Conservation (phyloP, 2,888 invertebrate genomes). For the Agapostemon virescens region DNA sequence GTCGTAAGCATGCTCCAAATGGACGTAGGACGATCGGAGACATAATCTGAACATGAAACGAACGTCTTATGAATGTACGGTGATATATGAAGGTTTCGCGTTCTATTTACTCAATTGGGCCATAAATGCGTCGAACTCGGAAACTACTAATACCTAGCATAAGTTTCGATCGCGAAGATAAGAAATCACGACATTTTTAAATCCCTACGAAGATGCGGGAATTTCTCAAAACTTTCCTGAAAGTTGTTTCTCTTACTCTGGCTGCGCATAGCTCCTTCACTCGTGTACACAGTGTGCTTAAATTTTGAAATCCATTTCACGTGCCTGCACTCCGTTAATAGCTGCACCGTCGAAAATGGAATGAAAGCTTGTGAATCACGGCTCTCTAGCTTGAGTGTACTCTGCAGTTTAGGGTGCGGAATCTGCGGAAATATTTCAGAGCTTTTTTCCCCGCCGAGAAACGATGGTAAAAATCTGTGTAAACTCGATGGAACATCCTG, state of each 20-base stretch:
- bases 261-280: not conserved
- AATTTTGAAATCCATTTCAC: slow-evolving; percentile 12
- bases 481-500: not conserved
- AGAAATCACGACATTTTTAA: not conserved
- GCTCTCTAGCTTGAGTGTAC: not conserved
- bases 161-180: not conserved
- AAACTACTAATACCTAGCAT: too few relatives aligned
- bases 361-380: slow-evolving; percentile 20
- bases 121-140: too few relatives aligned
- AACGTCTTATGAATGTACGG: too few relatives aligned
- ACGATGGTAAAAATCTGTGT: not conserved
- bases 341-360: not conserved
- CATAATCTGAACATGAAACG: too few relatives aligned
- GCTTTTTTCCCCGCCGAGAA: not conserved
- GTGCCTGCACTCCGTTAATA: not conserved
- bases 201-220: not conserved
- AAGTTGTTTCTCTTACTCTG: too few relatives aligned
- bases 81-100: too few relatives aligned
- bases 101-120: too few relatives aligned
- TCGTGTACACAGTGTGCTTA: not conserved
- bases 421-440: slow-evolving; percentile 1
- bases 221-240: not conserved
- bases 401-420: not conserved
- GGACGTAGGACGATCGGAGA: too few relatives aligned
- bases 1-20: too few relatives aligned